Percentiles rank a stretch among this genome's conserved stretches.
These are phyloP conservation scores for Brachystomella parvula DNA, from an alignment of 1,140 invertebrate species.

Conservation along the genomic window DNA sequence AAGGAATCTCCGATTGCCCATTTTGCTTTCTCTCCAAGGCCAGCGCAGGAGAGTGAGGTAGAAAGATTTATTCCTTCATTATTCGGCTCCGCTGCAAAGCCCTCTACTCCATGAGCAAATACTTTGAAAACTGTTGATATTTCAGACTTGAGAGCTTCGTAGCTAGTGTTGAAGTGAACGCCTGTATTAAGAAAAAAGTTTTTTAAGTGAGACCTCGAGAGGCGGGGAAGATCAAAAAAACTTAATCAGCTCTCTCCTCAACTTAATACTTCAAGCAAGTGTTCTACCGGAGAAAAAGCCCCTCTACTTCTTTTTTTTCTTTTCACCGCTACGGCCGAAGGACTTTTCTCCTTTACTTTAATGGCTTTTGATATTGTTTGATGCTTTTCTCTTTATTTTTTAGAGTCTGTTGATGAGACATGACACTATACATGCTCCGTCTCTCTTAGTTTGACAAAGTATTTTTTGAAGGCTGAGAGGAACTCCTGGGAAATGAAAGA, in stretches of 20 bases:
- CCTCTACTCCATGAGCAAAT: constrained; percentile 80
- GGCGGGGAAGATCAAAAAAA: neutral
- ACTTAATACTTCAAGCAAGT: too few relatives aligned
- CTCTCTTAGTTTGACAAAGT: neutral
- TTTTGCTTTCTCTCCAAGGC: constrained; percentile 53
- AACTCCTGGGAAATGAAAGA: neutral
- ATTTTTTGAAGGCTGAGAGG: neutral
- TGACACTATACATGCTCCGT: neutral
- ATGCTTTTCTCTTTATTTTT: too few relatives aligned
- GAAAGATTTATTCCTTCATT: constrained; percentile 59
- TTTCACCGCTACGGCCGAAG: too few relatives aligned
- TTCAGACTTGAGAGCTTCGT: constrained; percentile 66
- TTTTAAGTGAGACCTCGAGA: neutral
- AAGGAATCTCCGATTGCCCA: constrained; percentile 67
- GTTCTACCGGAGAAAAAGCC: too few relatives aligned
- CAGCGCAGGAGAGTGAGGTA: constrained; percentile 71
- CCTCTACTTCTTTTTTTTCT: too few relatives aligned
- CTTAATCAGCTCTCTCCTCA: too few relatives aligned
- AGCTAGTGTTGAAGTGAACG: constrained; percentile 83
- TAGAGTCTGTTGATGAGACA: neutral
- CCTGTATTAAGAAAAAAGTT: constrained; percentile 49
- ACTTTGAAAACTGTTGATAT: constrained; percentile 83
- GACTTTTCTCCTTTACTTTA: too few relatives aligned
- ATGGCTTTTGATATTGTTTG: too few relatives aligned
- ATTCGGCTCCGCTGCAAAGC: constrained; percentile 64